These are phyloP conservation scores for Glandiceps talaboti DNA, from an alignment of 53 echinoderm and acorn worm genomes.

Conservation along the genomic window DNA sequence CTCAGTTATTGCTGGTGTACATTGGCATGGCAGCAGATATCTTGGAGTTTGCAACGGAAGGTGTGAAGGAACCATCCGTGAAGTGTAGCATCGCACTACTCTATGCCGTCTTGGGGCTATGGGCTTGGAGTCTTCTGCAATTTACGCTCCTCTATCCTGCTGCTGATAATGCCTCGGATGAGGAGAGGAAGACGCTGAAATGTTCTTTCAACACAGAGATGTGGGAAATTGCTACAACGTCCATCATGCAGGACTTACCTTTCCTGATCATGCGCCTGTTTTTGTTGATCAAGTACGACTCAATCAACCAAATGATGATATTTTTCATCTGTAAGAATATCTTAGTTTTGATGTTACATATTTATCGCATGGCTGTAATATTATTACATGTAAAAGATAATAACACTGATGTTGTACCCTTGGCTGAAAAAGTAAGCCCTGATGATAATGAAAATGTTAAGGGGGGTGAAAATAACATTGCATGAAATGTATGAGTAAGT, in stretches of 20 bases:
- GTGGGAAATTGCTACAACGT: conserved; percentile 59
- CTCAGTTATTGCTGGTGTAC: conserved; percentile 88
- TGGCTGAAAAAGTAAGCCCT: no score
- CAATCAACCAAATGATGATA: conserved; percentile 78
- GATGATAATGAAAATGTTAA: no score
- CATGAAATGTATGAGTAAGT: no score
- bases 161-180: conserved; percentile 19
- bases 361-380: conserved; percentile 67
- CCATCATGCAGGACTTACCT: conserved; percentile 75
- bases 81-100: conserved; percentile 57
- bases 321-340: conserved; percentile 83
- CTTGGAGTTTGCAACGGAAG: conserved; percentile 76
- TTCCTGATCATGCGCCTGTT: conserved; percentile 78
- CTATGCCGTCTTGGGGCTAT: conserved; percentile 45
- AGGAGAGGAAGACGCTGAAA: no score
- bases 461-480: no score
- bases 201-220: conserved; percentile 70
- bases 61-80: conserved; percentile 46
- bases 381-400: no score
- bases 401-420: no score
- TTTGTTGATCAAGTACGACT: conserved; percentile 34
- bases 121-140: conserved; percentile 79
- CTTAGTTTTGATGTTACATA: conserved; percentile 50
- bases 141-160: conserved; percentile 67
- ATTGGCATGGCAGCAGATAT: conserved; percentile 96